Conservation (phyloP, 64 coral and sea anemone species). For the Orbicella faveolata region DNA sequence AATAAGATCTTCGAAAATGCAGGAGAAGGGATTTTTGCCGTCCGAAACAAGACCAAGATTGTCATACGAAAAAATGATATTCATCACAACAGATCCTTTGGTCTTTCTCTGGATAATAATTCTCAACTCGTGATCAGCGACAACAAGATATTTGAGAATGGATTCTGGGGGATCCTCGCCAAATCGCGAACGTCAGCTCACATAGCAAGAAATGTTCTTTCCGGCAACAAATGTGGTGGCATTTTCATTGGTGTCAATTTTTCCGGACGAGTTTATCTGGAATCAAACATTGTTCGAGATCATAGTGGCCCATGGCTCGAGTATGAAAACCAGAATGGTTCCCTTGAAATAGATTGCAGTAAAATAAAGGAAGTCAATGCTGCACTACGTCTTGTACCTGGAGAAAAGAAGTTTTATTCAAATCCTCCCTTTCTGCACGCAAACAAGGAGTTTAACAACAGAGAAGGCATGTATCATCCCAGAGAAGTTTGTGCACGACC, state of each 20-base stretch:
- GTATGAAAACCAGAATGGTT: neutral
- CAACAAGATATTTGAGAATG: conserved; percentile 68
- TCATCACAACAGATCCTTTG: conserved; percentile 57
- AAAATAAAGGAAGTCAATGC: neutral
- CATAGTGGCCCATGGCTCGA: conserved; percentile 65
- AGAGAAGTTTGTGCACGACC: neutral
- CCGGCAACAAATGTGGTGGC: conserved; percentile 72
- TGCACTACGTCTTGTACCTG: neutral
- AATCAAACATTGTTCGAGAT: conserved; percentile 49
- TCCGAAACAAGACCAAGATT: neutral
- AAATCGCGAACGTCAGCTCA: conserved; percentile 27
- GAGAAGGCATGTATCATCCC: conserved; percentile 64
- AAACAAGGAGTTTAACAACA: conserved; percentile 50
- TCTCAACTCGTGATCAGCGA: neutral
- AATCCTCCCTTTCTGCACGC: neutral
- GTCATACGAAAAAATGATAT: conserved; percentile 32
- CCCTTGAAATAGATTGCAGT: neutral
- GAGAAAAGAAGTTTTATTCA: conserved; percentile 44
- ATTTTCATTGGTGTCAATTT: conserved; percentile 57
- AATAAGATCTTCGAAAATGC: conserved; percentile 68
- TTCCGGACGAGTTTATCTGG: conserved; percentile 53
- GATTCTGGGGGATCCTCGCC: conserved; percentile 65
- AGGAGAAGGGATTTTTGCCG: conserved; percentile 45
- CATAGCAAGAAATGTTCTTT: conserved; percentile 45
- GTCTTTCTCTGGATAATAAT: conserved; percentile 9